phyloP scores from a whole-genome alignment of 2,797 vertebrate species.

The Podarcis siculus region DNA sequence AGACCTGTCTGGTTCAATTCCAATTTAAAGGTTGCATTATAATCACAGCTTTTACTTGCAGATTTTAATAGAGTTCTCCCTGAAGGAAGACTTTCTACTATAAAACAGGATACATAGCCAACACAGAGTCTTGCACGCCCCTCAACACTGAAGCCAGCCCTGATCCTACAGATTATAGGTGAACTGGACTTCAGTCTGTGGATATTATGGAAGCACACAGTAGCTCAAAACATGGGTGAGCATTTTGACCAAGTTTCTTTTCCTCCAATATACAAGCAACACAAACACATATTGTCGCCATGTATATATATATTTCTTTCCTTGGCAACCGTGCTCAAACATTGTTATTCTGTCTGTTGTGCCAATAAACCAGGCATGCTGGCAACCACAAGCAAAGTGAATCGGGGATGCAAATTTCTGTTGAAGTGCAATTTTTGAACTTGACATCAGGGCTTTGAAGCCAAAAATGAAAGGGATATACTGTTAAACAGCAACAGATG shows the following conservation, averaged over 20 bases:
- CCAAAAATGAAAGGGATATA: conserved; percentile 62
- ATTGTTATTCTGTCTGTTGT: neutral
- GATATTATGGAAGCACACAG: neutral
- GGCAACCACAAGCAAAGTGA: conserved; percentile 57
- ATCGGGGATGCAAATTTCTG: conserved; percentile 46
- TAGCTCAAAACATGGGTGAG: neutral
- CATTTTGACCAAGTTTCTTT: neutral
- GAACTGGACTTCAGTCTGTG: neutral
- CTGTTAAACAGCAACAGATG: conserved; percentile 54
- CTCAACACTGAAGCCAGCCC: neutral
- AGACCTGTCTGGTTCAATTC: too few relatives aligned
- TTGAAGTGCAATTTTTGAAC: conserved; percentile 52
- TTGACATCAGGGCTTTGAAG: conserved; percentile 63
- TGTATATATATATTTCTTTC: neutral
- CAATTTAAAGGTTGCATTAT: too few relatives aligned
- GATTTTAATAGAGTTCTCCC: too few relatives aligned
- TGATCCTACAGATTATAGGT: neutral
- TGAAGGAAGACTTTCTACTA: too few relatives aligned
- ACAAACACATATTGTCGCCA: neutral
- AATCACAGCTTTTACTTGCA: too few relatives aligned
- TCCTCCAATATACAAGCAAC: neutral
- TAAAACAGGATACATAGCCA: too few relatives aligned
- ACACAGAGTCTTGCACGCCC: too few relatives aligned
- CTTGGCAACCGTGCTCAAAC: too few relatives aligned
- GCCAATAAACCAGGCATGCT: neutral